Percentiles rank a stretch among this genome's conserved stretches.
phyloP scores from a whole-genome alignment of 2,888 invertebrate genomes.

The Drosophila histrio region DNA sequence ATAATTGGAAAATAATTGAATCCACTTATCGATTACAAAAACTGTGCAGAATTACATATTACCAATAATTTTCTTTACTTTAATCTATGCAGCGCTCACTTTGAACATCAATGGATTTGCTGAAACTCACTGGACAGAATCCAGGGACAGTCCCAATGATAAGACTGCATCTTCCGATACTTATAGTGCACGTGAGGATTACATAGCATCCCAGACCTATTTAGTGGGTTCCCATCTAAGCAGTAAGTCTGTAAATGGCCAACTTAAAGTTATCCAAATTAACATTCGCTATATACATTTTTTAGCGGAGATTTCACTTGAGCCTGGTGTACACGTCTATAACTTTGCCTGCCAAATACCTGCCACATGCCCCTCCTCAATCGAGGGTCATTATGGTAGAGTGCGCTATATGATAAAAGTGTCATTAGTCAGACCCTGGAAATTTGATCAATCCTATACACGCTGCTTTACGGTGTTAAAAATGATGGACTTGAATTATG shows the following conservation, averaged over 20 bases:
- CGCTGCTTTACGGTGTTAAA: conserved; percentile 91
- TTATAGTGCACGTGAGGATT: conserved; percentile 78
- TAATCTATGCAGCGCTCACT: conserved; percentile 47
- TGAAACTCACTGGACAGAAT: conserved; percentile 63
- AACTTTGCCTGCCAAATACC: conserved; percentile 85
- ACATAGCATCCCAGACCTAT: conserved; percentile 84
- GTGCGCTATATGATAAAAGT: conserved; percentile 87
- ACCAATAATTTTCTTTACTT: not conserved
- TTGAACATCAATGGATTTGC: conserved; percentile 67
- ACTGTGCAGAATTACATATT: not conserved
- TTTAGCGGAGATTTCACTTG: conserved; percentile 70
- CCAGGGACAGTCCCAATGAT: conserved; percentile 1
- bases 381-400: conserved; percentile 85
- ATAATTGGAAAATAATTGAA: not conserved
- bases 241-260: conserved; percentile 27
- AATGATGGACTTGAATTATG: conserved; percentile 87
- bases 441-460: conserved; percentile 88
- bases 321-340: conserved; percentile 85
- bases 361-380: conserved; percentile 85
- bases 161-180: not conserved
- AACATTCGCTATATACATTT: not conserved
- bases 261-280: not conserved
- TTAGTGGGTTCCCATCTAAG: conserved; percentile 84
- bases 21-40: not conserved
- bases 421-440: conserved; percentile 92